phyloP scores from a whole-genome alignment of 2,797 vertebrate species.

The Dermochelys coriacea region DNA sequence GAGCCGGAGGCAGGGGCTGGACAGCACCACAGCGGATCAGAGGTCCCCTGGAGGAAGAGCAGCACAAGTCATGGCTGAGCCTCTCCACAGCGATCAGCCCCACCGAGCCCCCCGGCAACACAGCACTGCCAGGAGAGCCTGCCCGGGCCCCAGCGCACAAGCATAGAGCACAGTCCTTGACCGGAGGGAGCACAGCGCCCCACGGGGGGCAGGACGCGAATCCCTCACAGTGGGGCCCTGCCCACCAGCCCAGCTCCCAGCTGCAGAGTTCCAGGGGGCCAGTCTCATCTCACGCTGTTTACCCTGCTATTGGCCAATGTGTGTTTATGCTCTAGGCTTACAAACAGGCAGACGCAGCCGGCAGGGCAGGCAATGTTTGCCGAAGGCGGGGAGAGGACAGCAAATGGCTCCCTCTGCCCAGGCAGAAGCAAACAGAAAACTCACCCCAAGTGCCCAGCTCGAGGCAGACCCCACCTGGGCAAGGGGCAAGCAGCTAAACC shows the following conservation, averaged over 20 bases:
- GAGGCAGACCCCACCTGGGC: background rate
- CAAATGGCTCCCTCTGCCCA: background rate
- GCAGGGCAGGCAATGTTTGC: background rate
- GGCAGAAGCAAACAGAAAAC: background rate
- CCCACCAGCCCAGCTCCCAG: no score
- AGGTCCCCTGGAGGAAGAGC: background rate
- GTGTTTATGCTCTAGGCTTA: background rate
- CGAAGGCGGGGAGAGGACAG: background rate
- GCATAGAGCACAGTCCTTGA: no score
- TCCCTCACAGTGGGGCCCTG: no score
- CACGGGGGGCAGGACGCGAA: no score
- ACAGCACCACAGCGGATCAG: no score
- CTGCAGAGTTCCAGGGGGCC: background rate
- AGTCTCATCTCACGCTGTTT: background rate
- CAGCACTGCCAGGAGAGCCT: no score
- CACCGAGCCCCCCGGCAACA: background rate
- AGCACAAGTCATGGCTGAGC: rapidly evolving
- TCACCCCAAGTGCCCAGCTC: background rate
- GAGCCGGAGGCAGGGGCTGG: background rate
- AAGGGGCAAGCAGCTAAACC: background rate
- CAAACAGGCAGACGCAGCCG: background rate
- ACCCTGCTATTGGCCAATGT: slow-evolving; percentile 49
- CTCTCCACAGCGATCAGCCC: background rate
- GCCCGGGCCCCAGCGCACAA: no score
- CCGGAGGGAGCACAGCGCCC: background rate